Percentiles rank a stretch among this genome's conserved stretches.
Conservation (phyloP, 23 tunicate species). For the Trididemnum nubilum region DNA sequence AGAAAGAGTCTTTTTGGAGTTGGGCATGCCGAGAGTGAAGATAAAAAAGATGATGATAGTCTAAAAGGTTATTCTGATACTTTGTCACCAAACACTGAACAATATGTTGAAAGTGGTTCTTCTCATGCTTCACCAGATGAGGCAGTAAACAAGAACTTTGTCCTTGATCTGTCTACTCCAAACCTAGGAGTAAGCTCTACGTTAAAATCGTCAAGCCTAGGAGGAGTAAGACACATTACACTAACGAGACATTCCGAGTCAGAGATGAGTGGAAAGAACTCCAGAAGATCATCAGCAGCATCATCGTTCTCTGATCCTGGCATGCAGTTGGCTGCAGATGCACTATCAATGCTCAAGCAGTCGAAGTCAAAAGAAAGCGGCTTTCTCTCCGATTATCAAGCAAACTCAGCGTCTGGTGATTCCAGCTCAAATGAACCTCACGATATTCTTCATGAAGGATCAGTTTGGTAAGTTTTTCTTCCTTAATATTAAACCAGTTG, state of each 20-base stretch:
- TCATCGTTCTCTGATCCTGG: slow-evolving; percentile 33
- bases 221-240: neutral
- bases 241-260: neutral
- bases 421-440: slow-evolving; percentile 1
- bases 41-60: neutral
- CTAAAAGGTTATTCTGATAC: too few relatives aligned
- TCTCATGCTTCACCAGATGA: slow-evolving; percentile 8
- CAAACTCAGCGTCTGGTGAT: neutral
- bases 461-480: slow-evolving; percentile 13
- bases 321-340: slow-evolving; percentile 24
- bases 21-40: neutral
- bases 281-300: slow-evolving; percentile 10
- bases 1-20: neutral
- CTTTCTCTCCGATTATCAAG: neutral
- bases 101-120: neutral
- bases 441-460: neutral
- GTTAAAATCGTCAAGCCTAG: neutral
- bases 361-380: slow-evolving; percentile 4
- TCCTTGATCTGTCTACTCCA: slow-evolving; percentile 36
- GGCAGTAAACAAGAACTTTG: slow-evolving; percentile 2
- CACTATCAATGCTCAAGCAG: slow-evolving; percentile 25
- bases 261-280: neutral
- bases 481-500: too few relatives aligned
- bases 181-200: too few relatives aligned
- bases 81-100: neutral